These are phyloP conservation scores for Austrolebias charrua DNA, from an alignment of 2,797 vertebrate genomes.

Conservation along the genomic window DNA sequence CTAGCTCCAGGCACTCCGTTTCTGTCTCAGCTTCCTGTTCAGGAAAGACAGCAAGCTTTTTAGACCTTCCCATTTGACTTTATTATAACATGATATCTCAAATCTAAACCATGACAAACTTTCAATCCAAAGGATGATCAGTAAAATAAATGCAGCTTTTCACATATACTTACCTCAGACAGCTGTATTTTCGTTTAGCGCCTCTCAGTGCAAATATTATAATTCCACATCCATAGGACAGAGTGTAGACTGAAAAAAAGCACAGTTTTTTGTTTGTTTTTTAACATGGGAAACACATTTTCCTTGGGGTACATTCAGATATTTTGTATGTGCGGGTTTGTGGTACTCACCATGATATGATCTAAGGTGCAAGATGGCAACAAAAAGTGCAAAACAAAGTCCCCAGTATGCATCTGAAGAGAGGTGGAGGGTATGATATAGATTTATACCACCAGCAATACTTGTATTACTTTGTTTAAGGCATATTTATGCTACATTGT, in stretches of 20 bases:
- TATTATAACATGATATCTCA: not conserved
- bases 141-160: not conserved
- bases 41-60: slow-evolving; percentile 16
- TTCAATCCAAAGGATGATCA: not conserved
- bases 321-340: not conserved
- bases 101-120: not conserved
- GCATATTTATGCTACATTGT: too few relatives aligned
- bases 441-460: not conserved
- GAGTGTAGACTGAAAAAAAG: slow-evolving; percentile 66
- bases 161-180: slow-evolving; percentile 49
- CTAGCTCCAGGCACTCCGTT: not conserved
- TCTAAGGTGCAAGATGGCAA: slow-evolving; percentile 54
- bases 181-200: slow-evolving; percentile 61
- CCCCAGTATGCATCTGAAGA: slow-evolving; percentile 67
- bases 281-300: not conserved
- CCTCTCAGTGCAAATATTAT: slow-evolving; percentile 66
- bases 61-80: not conserved
- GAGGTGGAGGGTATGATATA: slow-evolving; percentile 1
- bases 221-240: slow-evolving; percentile 72
- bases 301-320: not conserved
- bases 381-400: slow-evolving; percentile 59
- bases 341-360: slow-evolving; percentile 60
- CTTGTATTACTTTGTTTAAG: not conserved
- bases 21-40: slow-evolving; percentile 35
- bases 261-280: not conserved